Evolutionary conservation across 2,797 vertebrate genomes (phyloP), one percentile per base, ranked within the genome.

Genomic region (Limnodromus scolopaceus): DNA sequence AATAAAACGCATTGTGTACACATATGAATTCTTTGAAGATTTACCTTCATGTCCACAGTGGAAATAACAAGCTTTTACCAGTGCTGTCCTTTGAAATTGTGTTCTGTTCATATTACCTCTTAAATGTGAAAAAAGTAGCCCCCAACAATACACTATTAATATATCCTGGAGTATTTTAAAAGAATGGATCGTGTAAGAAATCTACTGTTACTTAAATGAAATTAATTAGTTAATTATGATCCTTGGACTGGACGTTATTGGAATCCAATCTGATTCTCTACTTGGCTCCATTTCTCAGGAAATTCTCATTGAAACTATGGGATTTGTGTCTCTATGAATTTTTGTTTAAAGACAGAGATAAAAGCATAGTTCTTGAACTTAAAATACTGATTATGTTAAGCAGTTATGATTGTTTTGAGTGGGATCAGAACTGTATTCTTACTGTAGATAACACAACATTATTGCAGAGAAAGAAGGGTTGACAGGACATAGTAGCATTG

Each of bases 91-190:
- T 51, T 70, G 18, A 20, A 84, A 70, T 45, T 70, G 0, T 54
- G 6, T 45, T 87, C 57, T 0, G 0, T 48, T 4, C 16, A 10
- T 72, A 19, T 27, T 72, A 22, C 5, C 13, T 68, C 28, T 71
- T 54, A 48, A 55, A 2, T 19, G 23, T n/a, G 23, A 60, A 61
- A 88, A 77, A 34, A 39, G 2, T 25, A 85, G 2, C 14, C 6
- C 34, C 9, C 13, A 36, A 64, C 57, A 3, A 57, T 7, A 28
- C 2, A 30, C 16, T 58, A 18, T 32, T 51, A 65, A 48, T 36
- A 43, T 10, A 65, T 8, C 7, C 12, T 28, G 9, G 34, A 51
- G 43, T 24, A 36, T 65, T 92, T 70, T 8, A 12, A 60, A 68
- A 60, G 32, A 51, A 49, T 3, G 1, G 81, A 57, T 7, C 48